A percentile compares a stretch with the other conserved stretches of the same genome.
phyloP scores from a whole-genome alignment of 92 coral and sea anemone genomes.

The Pocillopora grandis region DNA sequence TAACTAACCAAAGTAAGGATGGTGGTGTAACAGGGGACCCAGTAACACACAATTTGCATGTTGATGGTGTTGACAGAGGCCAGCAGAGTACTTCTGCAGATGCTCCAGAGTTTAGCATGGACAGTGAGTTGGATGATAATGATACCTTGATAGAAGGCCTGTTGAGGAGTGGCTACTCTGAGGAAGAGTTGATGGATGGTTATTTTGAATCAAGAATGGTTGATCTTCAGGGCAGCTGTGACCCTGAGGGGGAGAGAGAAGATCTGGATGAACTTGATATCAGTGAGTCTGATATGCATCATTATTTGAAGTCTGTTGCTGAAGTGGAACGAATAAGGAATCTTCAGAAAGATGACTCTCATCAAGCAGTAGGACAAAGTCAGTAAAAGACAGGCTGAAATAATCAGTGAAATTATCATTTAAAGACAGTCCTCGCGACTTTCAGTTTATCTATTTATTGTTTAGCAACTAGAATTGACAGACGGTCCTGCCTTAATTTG shows the following conservation, averaged over 20 bases:
- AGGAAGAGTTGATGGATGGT: constrained; percentile 60
- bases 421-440: too few relatives aligned
- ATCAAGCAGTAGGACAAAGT: background rate
- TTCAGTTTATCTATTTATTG: too few relatives aligned
- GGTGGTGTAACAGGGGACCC: background rate
- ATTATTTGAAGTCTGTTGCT: constrained; percentile 51
- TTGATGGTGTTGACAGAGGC: background rate
- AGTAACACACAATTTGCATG: background rate
- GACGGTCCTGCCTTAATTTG: too few relatives aligned
- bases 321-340: constrained; percentile 40
- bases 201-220: constrained; percentile 60
- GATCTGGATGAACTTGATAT: constrained; percentile 80
- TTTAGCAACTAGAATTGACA: too few relatives aligned
- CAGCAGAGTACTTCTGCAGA: background rate
- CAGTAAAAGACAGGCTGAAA: background rate
- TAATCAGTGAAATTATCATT: background rate
- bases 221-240: constrained; percentile 27
- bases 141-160: constrained; percentile 60
- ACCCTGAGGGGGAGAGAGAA: constrained; percentile 50
- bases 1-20: background rate
- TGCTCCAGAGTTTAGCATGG: background rate
- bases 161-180: constrained; percentile 56
- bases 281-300: constrained; percentile 62
- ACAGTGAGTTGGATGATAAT: constrained; percentile 20
- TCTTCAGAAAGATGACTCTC: constrained; percentile 4